Base-by-base conservation (phyloP, 2,113 vertebrate species). In the Silurus asotus region DNA sequence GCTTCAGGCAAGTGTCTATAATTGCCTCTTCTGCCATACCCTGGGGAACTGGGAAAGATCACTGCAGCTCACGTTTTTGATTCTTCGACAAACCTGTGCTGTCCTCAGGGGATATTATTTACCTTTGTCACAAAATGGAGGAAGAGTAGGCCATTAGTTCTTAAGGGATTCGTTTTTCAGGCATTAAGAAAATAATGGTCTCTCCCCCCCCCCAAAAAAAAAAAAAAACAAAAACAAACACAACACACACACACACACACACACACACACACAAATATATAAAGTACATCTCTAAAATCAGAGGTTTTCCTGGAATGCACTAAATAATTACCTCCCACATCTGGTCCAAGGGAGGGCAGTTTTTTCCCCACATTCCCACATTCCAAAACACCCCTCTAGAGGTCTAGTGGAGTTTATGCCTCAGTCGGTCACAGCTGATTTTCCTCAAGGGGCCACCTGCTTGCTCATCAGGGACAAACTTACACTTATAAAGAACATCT, bases 1-100 rank as follows among this genome's bases (percentile, higher is more conserved):
- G 88, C 83, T 82, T 67, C 49, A 89, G 88, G 79, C 83, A 87
- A 55, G 64, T 81, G 59, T 85, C 64, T 62, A 85, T 89, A 85
- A 89, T 89, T 89, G 86, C 79, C 86, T 83, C 72, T 48, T 72
- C 64, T 28, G 65, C 23, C 53, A 85, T 89, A 79, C 86, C 86
- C 83, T 85, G n/a, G 69, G 78, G 88, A 87, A 89, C 72, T 37
- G 48, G 85, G 72, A 89, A 85, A 76, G 84, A 87, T 89, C 83
- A 87, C 69, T 87, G 81, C 61, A 65, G 67, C 87, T 85, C 83
- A 87, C 49, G 53, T 81, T 79, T 37, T 80, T 59, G 61, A 87
- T 87, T 87, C 80, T 48, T 67, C 45, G 72, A 78, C 77, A 55
- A 70, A 37, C 28, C 20, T 85, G 15, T 58, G 7, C 49, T 49